Percentiles rank a stretch among this genome's conserved stretches.
phyloP scores from a whole-genome alignment of 1,140 invertebrate genomes.

The Trichonephila clavata region DNA sequence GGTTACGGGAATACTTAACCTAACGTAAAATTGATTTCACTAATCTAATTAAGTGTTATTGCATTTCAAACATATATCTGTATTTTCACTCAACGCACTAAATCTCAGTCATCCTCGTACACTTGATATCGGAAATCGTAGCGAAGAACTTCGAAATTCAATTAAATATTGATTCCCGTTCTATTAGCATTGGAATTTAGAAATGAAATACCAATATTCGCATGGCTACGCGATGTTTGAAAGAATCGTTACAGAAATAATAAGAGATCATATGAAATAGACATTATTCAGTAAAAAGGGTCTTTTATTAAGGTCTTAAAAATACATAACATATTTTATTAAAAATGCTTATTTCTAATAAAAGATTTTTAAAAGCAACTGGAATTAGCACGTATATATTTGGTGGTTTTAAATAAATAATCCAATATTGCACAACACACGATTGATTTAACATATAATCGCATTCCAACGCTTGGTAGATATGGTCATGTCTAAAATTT shows the following conservation, averaged over 20 bases:
- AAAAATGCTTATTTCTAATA: no score
- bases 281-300: background rate
- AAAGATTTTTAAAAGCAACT: no score
- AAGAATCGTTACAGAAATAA: background rate
- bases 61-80: background rate
- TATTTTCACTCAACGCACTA: background rate
- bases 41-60: background rate
- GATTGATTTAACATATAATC: no score
- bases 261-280: background rate
- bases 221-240: background rate
- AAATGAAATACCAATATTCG: background rate
- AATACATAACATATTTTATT: background rate
- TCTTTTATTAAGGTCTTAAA: background rate
- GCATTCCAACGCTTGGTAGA: no score
- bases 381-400: no score
- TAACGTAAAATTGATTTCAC: background rate
- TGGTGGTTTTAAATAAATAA: no score
- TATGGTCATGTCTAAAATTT: no score
- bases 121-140: background rate
- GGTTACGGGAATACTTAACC: no score
- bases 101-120: background rate
- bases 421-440: no score
- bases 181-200: background rate
- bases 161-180: background rate
- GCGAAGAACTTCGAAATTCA: background rate